Evolutionary conservation across 2,113 vertebrate genomes (phyloP).

Genomic region (Phalacrocorax carbo): DNA sequence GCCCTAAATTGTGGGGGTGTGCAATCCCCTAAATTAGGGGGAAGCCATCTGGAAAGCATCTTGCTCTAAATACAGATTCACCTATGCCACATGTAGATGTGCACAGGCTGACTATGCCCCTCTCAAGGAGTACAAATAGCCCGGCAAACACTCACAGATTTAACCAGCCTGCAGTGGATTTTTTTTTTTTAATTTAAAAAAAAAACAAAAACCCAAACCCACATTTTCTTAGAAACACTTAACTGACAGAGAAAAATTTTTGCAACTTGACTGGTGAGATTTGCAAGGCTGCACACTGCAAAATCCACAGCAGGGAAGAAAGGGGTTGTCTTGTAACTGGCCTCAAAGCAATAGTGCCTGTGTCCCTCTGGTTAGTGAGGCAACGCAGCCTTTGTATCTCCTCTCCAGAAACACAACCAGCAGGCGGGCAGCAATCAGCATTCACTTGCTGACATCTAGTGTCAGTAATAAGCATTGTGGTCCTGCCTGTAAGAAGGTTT

Average conservation of each 20-base stretch:
- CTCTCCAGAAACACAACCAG: background rate
- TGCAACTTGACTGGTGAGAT: background rate
- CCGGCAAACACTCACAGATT: background rate
- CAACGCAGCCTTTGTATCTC: rapidly evolving
- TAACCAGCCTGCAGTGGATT: background rate
- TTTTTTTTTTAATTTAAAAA: background rate
- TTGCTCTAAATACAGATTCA: background rate
- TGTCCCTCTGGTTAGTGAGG: background rate
- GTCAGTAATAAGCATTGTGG: background rate
- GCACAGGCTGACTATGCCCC: background rate
- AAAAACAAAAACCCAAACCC: too few species aligned
- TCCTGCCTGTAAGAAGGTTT: background rate
- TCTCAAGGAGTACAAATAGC: background rate
- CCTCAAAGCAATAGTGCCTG: background rate
- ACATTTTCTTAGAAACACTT: background rate
- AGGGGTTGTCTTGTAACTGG: background rate
- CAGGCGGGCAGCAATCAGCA: background rate
- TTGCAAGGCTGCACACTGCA: background rate
- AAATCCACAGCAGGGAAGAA: background rate
- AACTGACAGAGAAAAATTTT: background rate
- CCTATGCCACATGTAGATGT: rapidly evolving
- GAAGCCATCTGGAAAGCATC: background rate
- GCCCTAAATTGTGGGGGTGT: background rate
- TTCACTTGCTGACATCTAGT: constrained; percentile 73
- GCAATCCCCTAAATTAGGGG: background rate